Evolutionary conservation across 2,888 invertebrate species (phyloP), one percentile per base, ranked within the genome.

Genomic region (Lobophora halterata): DNA sequence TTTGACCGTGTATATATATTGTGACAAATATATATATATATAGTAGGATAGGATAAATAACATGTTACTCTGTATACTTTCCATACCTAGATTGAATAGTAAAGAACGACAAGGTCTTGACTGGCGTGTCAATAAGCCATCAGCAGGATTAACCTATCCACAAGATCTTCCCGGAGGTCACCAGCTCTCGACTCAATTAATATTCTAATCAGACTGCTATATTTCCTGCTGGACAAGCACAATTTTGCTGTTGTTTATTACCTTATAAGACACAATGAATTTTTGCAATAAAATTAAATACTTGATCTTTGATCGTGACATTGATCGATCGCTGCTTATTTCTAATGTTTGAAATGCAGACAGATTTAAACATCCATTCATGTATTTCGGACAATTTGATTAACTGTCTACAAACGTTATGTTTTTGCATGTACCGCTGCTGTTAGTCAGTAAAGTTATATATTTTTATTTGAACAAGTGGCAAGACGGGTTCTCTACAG

Each of bases 171-270:
- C 37, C 43, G 46, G 46, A 64, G 59, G 65, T 36, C 56, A 55
- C 46, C 58, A 20, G 39, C 58, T 58, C 31, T 33, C 7, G 20
- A 13, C 28, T 40, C 50, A 55, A 61, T 62, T 57, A 33, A 53
- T 58, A 66, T 64, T 65, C 52, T 52, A 58, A 61, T 61, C 48
- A 45, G 55, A 61, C 52, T 36, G 29, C 31, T 10, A 25, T 45
- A 45, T 58, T 60, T 62, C 58, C 60, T 63, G 46, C 37, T 55
- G 21, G 31, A 38, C 45, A 40, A 37, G 36, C 8, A 45, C 28
- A 46, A 38, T 46, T 36, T 35, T 27, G 26, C 10, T 28, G 13
- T 36, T 32, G 13, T 38, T 32, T 45, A 39, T 39, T 36, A 16
- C 37, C 35, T 5, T 32, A 25, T n/a, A n/a, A n/a, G 31, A 27